A percentile compares a stretch with the other conserved stretches of the same genome.
Evolutionary conservation across 2,797 vertebrate genomes (phyloP).

Genomic region (Pipistrellus pygmaeus): DNA sequence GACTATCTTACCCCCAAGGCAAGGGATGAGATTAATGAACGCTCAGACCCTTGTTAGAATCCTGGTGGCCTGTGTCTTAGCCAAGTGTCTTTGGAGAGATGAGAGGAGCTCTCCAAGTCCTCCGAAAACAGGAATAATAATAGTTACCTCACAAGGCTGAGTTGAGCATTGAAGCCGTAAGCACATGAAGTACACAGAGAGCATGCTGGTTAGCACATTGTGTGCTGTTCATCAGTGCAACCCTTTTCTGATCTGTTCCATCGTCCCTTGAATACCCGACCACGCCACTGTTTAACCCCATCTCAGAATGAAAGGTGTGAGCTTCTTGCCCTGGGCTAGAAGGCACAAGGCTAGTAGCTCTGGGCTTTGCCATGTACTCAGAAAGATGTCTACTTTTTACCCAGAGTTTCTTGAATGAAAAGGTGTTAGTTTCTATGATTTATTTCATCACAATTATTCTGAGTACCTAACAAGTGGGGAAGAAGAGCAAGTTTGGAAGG

Average conservation of each 20-base stretch:
- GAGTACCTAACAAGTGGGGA: neutral
- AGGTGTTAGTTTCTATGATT: neutral
- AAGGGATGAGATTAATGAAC: neutral
- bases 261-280: neutral
- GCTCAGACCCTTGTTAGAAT: neutral
- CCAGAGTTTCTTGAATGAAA: neutral
- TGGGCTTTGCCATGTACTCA: neutral
- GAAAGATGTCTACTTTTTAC: neutral
- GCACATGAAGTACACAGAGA: neutral
- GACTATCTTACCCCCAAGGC: neutral
- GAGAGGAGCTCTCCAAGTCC: neutral
- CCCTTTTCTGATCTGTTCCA: neutral
- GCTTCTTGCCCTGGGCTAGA: neutral
- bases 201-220: neutral
- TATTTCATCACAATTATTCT: slow-evolving; percentile 37
- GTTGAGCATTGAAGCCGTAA: neutral
- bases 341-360: neutral
- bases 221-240: neutral
- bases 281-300: neutral
- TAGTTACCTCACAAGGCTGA: neutral
- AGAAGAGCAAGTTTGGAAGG: neutral
- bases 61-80: neutral
- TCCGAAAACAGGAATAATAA: neutral
- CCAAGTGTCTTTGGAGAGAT: neutral
- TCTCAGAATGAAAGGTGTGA: neutral